Percentiles rank a stretch among this genome's conserved stretches.
Conservation (phyloP, 2,797 vertebrate species). For the Triplophysa yarkandensis region DNA sequence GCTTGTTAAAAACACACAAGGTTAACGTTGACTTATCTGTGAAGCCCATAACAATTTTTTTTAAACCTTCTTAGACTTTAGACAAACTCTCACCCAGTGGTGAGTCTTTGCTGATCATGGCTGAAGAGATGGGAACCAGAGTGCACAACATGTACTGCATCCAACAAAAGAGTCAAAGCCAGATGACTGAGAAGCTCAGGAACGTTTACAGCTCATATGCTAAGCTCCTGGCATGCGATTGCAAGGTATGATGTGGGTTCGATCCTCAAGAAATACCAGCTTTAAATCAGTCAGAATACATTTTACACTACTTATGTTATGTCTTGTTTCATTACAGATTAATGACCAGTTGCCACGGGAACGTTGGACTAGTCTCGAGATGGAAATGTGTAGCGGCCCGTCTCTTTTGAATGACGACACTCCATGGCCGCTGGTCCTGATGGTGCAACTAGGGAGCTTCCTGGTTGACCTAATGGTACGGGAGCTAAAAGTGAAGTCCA, state of each 20-base stretch:
- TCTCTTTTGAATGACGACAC: constrained; percentile 66
- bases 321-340: constrained; percentile 64
- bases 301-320: background rate
- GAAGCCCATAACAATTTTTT: background rate
- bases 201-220: constrained; percentile 78
- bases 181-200: constrained; percentile 75
- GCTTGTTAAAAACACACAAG: background rate
- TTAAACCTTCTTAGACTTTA: constrained; percentile 80
- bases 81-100: constrained; percentile 80
- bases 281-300: background rate
- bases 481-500: constrained; percentile 78
- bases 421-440: constrained; percentile 77
- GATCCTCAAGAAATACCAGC: background rate
- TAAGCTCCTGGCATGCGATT: constrained; percentile 82
- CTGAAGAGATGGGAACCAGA: constrained; percentile 77
- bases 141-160: constrained; percentile 78
- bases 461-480: constrained; percentile 87
- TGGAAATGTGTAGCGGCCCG: constrained; percentile 69
- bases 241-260: constrained; percentile 71
- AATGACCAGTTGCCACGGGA: constrained; percentile 78
- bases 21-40: background rate
- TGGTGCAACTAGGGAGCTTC: constrained; percentile 84
- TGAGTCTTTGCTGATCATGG: constrained; percentile 79
- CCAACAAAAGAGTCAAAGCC: constrained; percentile 72
- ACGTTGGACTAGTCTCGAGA: constrained; percentile 80